Evolutionary conservation across 2,888 invertebrate species (phyloP).

Genomic region (Diloba caeruleocephala): DNA sequence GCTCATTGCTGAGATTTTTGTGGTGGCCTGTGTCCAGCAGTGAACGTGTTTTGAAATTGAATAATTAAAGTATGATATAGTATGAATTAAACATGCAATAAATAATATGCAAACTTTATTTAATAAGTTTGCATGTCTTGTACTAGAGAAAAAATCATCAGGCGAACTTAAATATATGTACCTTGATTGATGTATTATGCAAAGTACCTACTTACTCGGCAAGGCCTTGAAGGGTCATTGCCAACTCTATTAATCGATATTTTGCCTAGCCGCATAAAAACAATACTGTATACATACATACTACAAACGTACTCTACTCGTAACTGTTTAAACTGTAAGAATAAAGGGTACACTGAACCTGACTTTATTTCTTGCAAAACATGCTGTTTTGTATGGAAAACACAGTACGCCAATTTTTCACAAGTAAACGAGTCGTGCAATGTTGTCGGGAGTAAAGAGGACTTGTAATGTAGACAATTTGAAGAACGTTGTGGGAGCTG

Average conservation of each 20-base stretch:
- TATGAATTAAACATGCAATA: too few species aligned
- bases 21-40: too few species aligned
- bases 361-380: conserved; percentile 17
- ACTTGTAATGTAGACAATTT: conserved; percentile 8
- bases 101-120: too few species aligned
- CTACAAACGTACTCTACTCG: conserved; percentile 24
- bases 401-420: conserved; percentile 32
- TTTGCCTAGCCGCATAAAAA: conserved; percentile 66
- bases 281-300: conserved; percentile 19
- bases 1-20: too few species aligned
- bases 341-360: conserved; percentile 35
- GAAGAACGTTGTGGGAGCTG: background rate
- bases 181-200: conserved; percentile 8
- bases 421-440: conserved; percentile 27
- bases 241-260: conserved; percentile 75
- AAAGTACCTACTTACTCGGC: conserved; percentile 43
- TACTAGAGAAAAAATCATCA: too few species aligned
- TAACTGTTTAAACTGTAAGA: conserved; percentile 32
- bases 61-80: too few species aligned
- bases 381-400: conserved; percentile 38
- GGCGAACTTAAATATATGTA: too few species aligned
- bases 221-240: conserved; percentile 79
- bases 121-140: too few species aligned
- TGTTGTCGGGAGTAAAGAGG: conserved; percentile 6
- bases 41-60: too few species aligned